Percentiles rank a stretch among this genome's conserved stretches.
Evolutionary conservation across 1,140 invertebrate species (phyloP).

Genomic region (Drosophila tristis): DNA sequence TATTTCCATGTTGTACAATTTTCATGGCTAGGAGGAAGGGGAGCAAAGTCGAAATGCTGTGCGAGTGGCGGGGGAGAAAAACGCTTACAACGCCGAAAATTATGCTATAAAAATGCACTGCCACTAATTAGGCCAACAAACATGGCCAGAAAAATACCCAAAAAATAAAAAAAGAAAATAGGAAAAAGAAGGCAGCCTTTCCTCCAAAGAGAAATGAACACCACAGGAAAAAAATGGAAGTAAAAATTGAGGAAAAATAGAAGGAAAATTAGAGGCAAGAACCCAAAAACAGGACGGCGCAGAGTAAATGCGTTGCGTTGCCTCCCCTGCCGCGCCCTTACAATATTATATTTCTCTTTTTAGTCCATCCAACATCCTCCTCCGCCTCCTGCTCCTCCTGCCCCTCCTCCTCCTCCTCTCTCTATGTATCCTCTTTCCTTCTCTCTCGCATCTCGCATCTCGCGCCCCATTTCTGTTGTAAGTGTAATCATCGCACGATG

Average conservation of each 20-base stretch:
- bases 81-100: slow-evolving; percentile 76
- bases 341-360: too few relatives aligned
- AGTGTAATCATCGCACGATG: slow-evolving; percentile 81
- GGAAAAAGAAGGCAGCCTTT: slow-evolving; percentile 6
- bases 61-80: slow-evolving; percentile 38
- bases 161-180: slow-evolving; percentile 5
- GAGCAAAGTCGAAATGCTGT: not conserved
- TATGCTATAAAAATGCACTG: slow-evolving; percentile 80
- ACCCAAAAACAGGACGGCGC: too few relatives aligned
- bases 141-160: slow-evolving; percentile 40
- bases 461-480: slow-evolving; percentile 75
- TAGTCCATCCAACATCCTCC: not conserved
- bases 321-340: too few relatives aligned
- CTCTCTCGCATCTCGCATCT: slow-evolving; percentile 27
- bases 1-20: slow-evolving; percentile 75
- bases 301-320: too few relatives aligned
- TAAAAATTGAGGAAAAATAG: too few relatives aligned
- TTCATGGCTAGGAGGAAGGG: slow-evolving; percentile 31
- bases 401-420: not conserved
- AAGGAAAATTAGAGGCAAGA: too few relatives aligned
- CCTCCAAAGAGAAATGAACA: too few relatives aligned
- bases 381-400: too few relatives aligned
- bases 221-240: too few relatives aligned
- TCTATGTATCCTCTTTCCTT: slow-evolving; percentile 2
- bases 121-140: slow-evolving; percentile 80